Base-by-base conservation (phyloP, 2,113 vertebrate species). In the Salvelinus fontinalis region DNA sequence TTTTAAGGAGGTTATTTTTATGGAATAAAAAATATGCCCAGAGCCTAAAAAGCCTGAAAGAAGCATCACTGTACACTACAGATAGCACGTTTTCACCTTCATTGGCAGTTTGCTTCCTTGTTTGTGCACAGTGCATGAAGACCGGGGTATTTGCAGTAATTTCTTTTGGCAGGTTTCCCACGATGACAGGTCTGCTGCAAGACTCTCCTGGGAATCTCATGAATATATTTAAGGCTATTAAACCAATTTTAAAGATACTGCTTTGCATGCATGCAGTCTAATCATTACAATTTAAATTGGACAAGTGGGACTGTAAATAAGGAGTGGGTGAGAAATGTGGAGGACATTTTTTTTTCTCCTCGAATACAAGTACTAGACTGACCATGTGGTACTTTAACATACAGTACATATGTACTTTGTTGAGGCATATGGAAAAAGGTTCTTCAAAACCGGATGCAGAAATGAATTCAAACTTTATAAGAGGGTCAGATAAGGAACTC, bases 281-380 rank as follows among this genome's bases (percentile, higher is more conserved):
- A 89, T 92, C 89, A 93, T 92, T 90, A 92, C 84, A 82, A 93
- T 92, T 89, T 84, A 92, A 92, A 93, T 92, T 77, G 88, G 88
- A 86, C 75, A 67, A 78, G 73, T 78, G 83, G 81, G 73, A 87
- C 76, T 84, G 88, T 89, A 91, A 93, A 92, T 88, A 90, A 89
- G 86, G 84, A 90, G 83, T 81, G 81, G 81, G 82, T 76, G 80
- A 84, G 86, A 89, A 88, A 34, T 86, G 78, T 81, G 81, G 71
- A 80, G 68, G 74, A 66, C 82, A 82, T 82, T 77, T 82, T 74
- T 39, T 9, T 44, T 18, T 54, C n/a, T n/a, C n/a, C 16, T 54
- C 16, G 72, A 67, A 83, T 69, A 83, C 57, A 75, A 73, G 44
- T n/a, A 24, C 59, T 62, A n/a, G n/a, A 62, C n/a, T 22, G 20